Conservation (phyloP, 2,797 vertebrate species). For the Leptoclinus maculatus region DNA sequence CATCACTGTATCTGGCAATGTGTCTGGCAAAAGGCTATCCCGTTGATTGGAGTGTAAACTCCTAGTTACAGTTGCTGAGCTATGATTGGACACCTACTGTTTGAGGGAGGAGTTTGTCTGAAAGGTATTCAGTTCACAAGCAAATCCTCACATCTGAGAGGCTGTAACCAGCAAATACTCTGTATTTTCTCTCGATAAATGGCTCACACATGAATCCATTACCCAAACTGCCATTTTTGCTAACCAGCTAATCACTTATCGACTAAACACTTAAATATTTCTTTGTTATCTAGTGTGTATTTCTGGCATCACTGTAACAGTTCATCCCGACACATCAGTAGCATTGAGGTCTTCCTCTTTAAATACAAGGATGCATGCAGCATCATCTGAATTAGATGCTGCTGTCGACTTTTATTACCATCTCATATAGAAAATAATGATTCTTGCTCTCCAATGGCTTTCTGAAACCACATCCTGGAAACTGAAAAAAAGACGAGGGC, state of each 20-base stretch:
- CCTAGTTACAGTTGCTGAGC: neutral
- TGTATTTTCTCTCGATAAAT: neutral
- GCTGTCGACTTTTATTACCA: constrained; percentile 40
- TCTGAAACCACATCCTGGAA: constrained; percentile 38
- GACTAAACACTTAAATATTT: neutral
- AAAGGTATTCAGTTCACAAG: neutral
- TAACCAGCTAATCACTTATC: neutral
- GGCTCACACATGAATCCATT: neutral
- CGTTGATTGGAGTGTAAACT: neutral
- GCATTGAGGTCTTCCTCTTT: constrained; percentile 20
- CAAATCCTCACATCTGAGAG: neutral
- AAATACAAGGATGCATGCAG: neutral
- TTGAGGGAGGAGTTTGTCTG: neutral
- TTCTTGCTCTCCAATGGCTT: constrained; percentile 13
- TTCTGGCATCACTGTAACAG: constrained; percentile 2
- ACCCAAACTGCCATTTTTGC: neutral
- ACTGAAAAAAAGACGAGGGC: constrained; percentile 5
- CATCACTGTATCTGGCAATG: neutral
- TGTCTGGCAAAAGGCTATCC: neutral
- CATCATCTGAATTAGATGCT: constrained; percentile 46
- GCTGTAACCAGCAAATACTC: neutral
- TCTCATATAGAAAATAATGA: constrained; percentile 38
- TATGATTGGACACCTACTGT: neutral
- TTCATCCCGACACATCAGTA: constrained; percentile 1
- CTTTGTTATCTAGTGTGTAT: neutral